Percentiles rank a stretch among this genome's conserved stretches.
Conservation (phyloP, 2,113 vertebrate genomes). For the Varanus komodoensis region DNA sequence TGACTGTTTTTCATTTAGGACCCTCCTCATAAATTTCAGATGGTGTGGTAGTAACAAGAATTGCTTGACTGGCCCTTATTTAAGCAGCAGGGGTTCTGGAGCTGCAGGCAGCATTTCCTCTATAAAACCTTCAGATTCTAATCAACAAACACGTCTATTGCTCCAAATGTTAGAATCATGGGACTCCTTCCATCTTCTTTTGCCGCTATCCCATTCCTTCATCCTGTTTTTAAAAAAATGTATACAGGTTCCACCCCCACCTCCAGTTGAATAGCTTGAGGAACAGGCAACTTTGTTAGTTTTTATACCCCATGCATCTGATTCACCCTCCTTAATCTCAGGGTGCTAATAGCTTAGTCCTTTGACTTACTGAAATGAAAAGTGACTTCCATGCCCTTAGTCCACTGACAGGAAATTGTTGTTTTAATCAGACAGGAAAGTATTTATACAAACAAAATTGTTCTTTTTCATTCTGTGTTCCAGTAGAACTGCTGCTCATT, state of each 20-base stretch:
- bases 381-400: constrained; percentile 67
- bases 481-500: not conserved
- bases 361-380: constrained; percentile 64
- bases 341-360: constrained; percentile 53
- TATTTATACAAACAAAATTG: constrained; percentile 68
- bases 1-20: constrained; percentile 73
- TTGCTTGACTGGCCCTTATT: constrained; percentile 63
- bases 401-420: constrained; percentile 88
- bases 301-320: constrained; percentile 57
- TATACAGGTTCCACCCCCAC: not conserved
- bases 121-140: constrained; percentile 76
- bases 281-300: constrained; percentile 30
- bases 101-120: constrained; percentile 75
- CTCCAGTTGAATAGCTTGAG: not conserved
- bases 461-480: constrained; percentile 35
- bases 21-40: constrained; percentile 74
- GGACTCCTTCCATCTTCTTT: constrained; percentile 26
- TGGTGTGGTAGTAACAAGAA: constrained; percentile 66
- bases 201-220: not conserved
- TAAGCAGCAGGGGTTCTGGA: constrained; percentile 74
- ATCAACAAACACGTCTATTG: constrained; percentile 71
- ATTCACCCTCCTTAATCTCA: constrained; percentile 61
- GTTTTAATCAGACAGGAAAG: constrained; percentile 90
- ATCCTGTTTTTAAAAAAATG: not conserved
- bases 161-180: constrained; percentile 35